Percentiles rank a stretch among this genome's conserved stretches.
Conservation (phyloP, 2,113 vertebrate genomes). For the Myxocyprinus asiaticus region DNA sequence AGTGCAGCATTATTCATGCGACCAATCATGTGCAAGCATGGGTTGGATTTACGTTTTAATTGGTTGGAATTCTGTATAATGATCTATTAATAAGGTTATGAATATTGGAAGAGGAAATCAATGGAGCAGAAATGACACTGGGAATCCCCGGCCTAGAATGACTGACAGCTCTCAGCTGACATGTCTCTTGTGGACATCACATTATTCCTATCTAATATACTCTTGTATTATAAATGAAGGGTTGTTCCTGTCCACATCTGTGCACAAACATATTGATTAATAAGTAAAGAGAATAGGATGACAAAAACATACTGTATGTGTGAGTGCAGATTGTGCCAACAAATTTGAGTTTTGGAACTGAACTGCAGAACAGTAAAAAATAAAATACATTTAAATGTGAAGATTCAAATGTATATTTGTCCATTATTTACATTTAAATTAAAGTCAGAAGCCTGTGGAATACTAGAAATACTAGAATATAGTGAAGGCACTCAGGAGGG, state of each 20-base stretch:
- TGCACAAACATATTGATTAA: conserved; percentile 21
- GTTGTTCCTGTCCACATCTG: background rate
- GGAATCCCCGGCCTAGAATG: conserved; percentile 6
- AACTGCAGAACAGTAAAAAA: background rate
- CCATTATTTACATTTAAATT: too few species aligned
- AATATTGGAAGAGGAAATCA: conserved; percentile 21
- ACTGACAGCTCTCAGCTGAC: conserved; percentile 44
- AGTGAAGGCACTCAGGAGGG: background rate
- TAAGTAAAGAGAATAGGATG: conserved; percentile 3
- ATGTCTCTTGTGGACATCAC: conserved; percentile 9
- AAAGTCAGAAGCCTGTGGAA: too few species aligned
- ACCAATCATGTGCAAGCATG: conserved; percentile 1
- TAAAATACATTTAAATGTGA: too few species aligned
- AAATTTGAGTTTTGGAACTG: background rate
- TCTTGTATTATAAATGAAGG: conserved; percentile 50
- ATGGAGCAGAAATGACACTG: background rate
- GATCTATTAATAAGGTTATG: conserved; percentile 41
- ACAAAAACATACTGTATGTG: background rate
- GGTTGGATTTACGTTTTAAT: conserved; percentile 26
- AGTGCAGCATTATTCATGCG: conserved; percentile 26
- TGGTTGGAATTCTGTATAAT: background rate
- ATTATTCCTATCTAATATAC: conserved; percentile 16
- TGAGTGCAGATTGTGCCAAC: background rate
- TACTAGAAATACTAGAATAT: background rate
- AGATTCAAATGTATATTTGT: too few species aligned